These are phyloP conservation scores for Branchipolynoe longqiensis DNA, from an alignment of 2,888 invertebrate species.

Conservation along the genomic window DNA sequence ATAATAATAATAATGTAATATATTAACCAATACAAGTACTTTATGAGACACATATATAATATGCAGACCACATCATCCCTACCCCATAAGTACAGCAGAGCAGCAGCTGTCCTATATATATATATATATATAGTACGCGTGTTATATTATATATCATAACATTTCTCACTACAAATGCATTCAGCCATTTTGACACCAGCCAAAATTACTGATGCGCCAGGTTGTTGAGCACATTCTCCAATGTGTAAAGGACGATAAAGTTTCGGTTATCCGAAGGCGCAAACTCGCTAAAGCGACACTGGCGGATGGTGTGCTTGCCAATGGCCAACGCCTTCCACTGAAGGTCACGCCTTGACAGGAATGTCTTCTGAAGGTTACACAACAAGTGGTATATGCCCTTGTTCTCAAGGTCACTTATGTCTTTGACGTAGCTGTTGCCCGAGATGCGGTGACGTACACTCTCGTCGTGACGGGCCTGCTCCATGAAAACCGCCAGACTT, in stretches of 20 bases:
- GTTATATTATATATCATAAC: no score
- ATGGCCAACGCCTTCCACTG: not conserved
- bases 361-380: slow-evolving; percentile 60
- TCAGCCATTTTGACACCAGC: no score
- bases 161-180: no score
- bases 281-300: slow-evolving; percentile 25
- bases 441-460: not conserved
- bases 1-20: no score
- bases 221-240: slow-evolving; percentile 62
- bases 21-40: no score
- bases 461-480: slow-evolving; percentile 65
- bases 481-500: slow-evolving; percentile 63
- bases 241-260: slow-evolving; percentile 66
- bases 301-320: not conserved
- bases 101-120: no score
- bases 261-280: slow-evolving; percentile 66
- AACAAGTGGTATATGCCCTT: slow-evolving; percentile 64
- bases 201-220: slow-evolving; percentile 59
- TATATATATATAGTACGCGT: no score
- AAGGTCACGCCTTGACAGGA: slow-evolving; percentile 27
- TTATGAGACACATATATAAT: no score
- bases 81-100: no score
- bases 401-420: slow-evolving; percentile 57
- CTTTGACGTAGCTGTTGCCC: slow-evolving; percentile 2
- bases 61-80: no score